Percentiles rank a stretch among this genome's conserved stretches.
Conservation (phyloP, 1,140 invertebrate genomes). For the Mycetomoellerius zeteki region DNA sequence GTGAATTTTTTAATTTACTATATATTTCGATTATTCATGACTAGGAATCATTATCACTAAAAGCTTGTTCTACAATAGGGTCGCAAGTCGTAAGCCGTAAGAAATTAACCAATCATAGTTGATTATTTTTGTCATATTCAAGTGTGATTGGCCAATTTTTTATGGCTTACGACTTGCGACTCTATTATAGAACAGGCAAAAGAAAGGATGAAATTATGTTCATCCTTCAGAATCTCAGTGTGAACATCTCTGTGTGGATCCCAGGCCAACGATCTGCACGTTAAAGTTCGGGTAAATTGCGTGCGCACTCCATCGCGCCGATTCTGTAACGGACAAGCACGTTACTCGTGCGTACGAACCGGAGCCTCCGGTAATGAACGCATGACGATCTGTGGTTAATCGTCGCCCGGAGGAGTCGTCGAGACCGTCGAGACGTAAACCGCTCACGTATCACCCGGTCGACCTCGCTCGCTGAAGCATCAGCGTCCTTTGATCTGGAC, state of each 20-base stretch:
- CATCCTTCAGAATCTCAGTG: neutral
- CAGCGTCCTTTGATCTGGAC: slow-evolving; percentile 43
- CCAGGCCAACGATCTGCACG: slow-evolving; percentile 4
- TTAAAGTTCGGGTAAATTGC: slow-evolving; percentile 32
- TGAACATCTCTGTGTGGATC: neutral
- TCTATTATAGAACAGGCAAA: neutral
- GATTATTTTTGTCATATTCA: no score
- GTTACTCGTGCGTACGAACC: slow-evolving; percentile 39
- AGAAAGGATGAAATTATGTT: neutral
- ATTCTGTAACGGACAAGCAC: slow-evolving; percentile 53
- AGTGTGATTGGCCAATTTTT: no score
- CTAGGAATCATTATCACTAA: no score
- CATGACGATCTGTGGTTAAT: slow-evolving; percentile 57
- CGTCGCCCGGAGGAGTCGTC: slow-evolving; percentile 46
- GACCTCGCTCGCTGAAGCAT: slow-evolving; percentile 21
- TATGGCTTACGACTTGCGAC: no score
- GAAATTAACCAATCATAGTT: no score
- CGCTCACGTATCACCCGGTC: slow-evolving; percentile 27
- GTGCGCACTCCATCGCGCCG: slow-evolving; percentile 26
- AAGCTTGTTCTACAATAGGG: no score
- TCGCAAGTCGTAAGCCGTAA: no score
- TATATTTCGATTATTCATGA: no score
- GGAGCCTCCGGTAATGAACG: slow-evolving; percentile 44
- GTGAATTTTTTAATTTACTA: no score
- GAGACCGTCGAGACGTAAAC: slow-evolving; percentile 44